phyloP scores from a whole-genome alignment of 53 echinoderm and acorn worm genomes.

The Apostichopus leukothele region DNA sequence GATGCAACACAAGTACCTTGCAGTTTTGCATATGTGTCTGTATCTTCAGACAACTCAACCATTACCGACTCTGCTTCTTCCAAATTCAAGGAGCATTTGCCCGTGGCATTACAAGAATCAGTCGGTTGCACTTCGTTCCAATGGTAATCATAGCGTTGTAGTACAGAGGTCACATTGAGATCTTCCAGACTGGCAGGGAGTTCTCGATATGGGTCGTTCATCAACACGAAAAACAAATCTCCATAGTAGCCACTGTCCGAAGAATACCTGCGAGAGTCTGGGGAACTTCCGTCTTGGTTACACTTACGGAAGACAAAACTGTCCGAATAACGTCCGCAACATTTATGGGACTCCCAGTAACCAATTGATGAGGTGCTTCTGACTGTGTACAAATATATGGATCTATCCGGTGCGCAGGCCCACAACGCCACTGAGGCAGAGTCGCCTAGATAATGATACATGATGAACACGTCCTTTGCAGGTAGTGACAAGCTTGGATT shows the following conservation, averaged over 20 bases:
- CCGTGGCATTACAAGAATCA: neutral
- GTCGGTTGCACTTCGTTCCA: neutral
- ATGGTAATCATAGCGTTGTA: neutral
- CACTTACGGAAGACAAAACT: neutral
- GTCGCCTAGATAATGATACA: constrained; percentile 30
- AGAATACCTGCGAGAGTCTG: constrained; percentile 3
- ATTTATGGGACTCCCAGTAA: constrained; percentile 14
- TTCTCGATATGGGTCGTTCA: neutral
- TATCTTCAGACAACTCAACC: neutral
- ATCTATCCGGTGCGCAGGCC: constrained; percentile 6
- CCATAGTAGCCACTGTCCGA: neutral
- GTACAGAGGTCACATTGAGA: neutral
- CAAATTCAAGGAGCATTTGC: neutral
- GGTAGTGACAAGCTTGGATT: neutral
- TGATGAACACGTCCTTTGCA: neutral
- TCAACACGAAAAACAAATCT: constrained; percentile 35
- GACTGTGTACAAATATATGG: constrained; percentile 11
- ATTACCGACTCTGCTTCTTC: neutral
- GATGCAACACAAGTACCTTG: constrained; percentile 26
- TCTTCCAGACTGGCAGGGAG: neutral
- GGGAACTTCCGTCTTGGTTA: constrained; percentile 10
- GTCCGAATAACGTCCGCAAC: constrained; percentile 31
- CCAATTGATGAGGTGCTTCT: constrained; percentile 20
- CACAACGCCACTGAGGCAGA: neutral
- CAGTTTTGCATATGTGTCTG: neutral